Conservation (phyloP, 2,888 invertebrate species). For the Bombylius major region DNA sequence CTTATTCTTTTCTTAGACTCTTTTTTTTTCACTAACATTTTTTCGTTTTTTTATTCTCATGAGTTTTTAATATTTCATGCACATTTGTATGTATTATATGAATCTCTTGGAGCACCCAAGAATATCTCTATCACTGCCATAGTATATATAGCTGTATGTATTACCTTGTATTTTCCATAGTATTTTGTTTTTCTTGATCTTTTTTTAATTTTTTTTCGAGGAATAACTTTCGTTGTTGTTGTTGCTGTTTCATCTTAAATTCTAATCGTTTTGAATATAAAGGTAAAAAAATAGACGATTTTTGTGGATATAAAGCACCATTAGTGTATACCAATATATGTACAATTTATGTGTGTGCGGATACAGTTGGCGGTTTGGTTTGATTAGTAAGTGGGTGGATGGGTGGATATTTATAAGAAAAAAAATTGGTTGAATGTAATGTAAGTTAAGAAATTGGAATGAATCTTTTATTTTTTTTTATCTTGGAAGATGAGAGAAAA, state of each 20-base stretch:
- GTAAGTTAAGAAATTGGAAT: too few relatives aligned
- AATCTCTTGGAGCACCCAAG: neutral
- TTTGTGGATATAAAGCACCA: neutral
- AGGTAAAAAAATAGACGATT: too few relatives aligned
- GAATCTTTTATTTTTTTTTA: too few relatives aligned
- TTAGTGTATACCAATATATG: neutral
- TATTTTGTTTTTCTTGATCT: neutral
- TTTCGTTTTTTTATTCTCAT: too few relatives aligned
- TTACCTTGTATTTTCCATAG: neutral
- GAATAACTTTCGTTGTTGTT: neutral
- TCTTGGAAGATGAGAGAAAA: too few relatives aligned
- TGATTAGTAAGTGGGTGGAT: neutral
- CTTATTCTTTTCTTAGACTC: neutral
- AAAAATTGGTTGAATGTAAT: neutral
- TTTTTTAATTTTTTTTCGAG: too few relatives aligned
- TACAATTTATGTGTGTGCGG: neutral
- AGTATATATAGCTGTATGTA: neutral
- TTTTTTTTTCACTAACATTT: too few relatives aligned
- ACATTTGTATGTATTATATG: too few relatives aligned
- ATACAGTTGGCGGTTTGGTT: neutral
- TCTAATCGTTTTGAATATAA: neutral
- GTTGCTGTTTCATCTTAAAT: neutral
- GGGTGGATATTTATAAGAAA: neutral
- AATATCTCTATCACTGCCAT: neutral
- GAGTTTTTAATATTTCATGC: too few relatives aligned